Evolutionary conservation across 2,797 vertebrate genomes (phyloP).

Genomic region (Eremophila alpestris): DNA sequence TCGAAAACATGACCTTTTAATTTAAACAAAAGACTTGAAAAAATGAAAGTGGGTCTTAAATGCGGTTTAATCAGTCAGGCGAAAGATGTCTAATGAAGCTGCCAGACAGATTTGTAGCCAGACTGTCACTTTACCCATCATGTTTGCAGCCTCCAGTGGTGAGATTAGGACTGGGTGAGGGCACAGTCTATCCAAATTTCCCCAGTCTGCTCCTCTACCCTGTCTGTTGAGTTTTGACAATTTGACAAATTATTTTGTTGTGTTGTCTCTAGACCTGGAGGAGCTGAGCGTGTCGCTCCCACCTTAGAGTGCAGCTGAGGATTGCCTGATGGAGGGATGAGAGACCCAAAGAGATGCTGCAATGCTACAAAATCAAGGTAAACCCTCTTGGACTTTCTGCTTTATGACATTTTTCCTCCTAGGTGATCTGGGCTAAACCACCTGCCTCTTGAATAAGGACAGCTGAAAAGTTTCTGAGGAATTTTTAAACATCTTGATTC

Average conservation of each 20-base stretch:
- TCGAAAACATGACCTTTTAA: slow-evolving; percentile 74
- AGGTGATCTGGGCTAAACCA: neutral
- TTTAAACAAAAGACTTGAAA: slow-evolving; percentile 75
- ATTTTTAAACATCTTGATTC: neutral
- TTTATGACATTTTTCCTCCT: neutral
- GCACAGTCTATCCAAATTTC: slow-evolving; percentile 39
- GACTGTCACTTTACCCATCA: slow-evolving; percentile 70
- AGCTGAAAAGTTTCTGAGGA: neutral
- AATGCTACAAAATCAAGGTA: neutral
- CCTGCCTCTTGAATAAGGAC: neutral
- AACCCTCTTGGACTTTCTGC: neutral
- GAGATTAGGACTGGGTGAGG: slow-evolving; percentile 67
- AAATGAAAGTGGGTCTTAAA: slow-evolving; percentile 73
- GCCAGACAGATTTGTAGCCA: slow-evolving; percentile 74
- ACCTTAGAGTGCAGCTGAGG: neutral
- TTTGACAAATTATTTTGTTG: slow-evolving; percentile 64
- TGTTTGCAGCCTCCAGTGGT: slow-evolving; percentile 68
- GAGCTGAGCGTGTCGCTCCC: neutral
- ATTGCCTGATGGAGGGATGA: neutral
- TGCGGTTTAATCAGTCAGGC: slow-evolving; percentile 74
- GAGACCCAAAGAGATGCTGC: neutral
- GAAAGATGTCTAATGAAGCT: slow-evolving; percentile 75
- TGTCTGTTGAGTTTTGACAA: slow-evolving; percentile 54
- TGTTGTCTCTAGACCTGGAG: neutral
- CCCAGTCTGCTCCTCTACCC: neutral